Percentiles rank a stretch among this genome's conserved stretches.
These are phyloP conservation scores for Leucoma salicis DNA, from an alignment of 2,888 invertebrate species.

Conservation along the genomic window DNA sequence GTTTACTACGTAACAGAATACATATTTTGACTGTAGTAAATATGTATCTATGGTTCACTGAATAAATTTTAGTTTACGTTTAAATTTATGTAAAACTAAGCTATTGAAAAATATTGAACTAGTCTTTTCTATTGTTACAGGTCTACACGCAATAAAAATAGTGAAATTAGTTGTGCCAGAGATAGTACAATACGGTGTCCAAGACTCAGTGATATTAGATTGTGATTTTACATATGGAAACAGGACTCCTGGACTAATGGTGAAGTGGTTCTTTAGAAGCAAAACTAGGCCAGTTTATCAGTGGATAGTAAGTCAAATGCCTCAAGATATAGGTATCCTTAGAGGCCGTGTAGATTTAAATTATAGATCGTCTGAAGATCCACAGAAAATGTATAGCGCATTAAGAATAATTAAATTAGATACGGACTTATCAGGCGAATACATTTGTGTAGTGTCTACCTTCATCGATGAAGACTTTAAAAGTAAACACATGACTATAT, in stretches of 20 bases:
- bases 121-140: slow-evolving; percentile 68
- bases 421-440: slow-evolving; percentile 87
- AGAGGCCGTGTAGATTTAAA: slow-evolving; percentile 83
- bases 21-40: too few species aligned
- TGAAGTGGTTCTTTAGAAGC: slow-evolving; percentile 89
- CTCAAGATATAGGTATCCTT: slow-evolving; percentile 84
- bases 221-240: slow-evolving; percentile 86
- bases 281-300: slow-evolving; percentile 87
- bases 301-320: slow-evolving; percentile 87
- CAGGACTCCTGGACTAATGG: slow-evolving; percentile 85
- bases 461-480: slow-evolving; percentile 86
- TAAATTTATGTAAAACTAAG: too few species aligned
- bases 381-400: slow-evolving; percentile 86
- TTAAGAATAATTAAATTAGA: slow-evolving; percentile 87
- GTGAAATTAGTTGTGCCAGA: slow-evolving; percentile 84
- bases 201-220: slow-evolving; percentile 85
- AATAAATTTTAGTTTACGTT: too few species aligned
- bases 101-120: slow-evolving; percentile 7
- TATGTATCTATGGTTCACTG: too few species aligned
- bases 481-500: slow-evolving; percentile 85
- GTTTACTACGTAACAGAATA: too few species aligned
- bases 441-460: slow-evolving; percentile 88
- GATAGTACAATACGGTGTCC: slow-evolving; percentile 83
- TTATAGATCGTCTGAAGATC: slow-evolving; percentile 85
- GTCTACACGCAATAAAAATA: slow-evolving; percentile 82